Evolutionary conservation across 2,888 invertebrate genomes (phyloP).

Genomic region (Caenorhabditis becei): DNA sequence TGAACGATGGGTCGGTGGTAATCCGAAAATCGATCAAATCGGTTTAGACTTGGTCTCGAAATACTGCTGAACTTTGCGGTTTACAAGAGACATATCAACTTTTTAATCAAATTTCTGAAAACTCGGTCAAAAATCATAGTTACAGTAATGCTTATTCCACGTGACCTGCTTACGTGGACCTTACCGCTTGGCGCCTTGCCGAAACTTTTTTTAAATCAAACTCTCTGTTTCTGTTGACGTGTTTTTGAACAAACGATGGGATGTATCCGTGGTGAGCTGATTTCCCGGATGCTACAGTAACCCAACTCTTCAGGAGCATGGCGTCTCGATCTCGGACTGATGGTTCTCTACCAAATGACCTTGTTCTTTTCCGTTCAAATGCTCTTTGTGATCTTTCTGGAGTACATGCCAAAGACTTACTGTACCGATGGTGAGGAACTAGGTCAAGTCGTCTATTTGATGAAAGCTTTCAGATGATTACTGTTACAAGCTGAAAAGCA

Average conservation of each 20-base stretch:
- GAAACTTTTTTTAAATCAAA: no score
- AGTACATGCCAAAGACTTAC: conserved; percentile 52
- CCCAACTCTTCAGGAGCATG: conserved; percentile 42
- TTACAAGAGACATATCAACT: no score
- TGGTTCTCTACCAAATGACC: conserved; percentile 55
- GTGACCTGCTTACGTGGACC: background rate
- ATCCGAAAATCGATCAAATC: conserved; percentile 16
- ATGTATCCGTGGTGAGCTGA: conserved; percentile 27
- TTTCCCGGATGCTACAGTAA: background rate
- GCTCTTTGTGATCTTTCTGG: conserved; percentile 50
- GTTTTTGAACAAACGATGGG: conserved; percentile 18
- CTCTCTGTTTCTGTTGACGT: background rate
- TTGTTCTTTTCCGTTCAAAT: conserved; percentile 57
- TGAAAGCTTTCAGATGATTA: conserved; percentile 36
- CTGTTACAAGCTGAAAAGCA: conserved; percentile 46
- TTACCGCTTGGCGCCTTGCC: no score
- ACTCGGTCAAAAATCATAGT: no score
- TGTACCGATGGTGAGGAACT: conserved; percentile 32
- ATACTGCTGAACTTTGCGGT: conserved; percentile 7
- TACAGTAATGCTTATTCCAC: background rate
- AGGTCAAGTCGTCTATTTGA: no score
- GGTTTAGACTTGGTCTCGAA: conserved; percentile 8
- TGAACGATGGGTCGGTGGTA: background rate
- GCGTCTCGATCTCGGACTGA: conserved; percentile 42
- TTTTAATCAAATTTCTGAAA: no score